Evolutionary conservation across 2,888 invertebrate species (phyloP), one percentile per base, ranked within the genome.

Genomic region (Ditylenchus weischeri): DNA sequence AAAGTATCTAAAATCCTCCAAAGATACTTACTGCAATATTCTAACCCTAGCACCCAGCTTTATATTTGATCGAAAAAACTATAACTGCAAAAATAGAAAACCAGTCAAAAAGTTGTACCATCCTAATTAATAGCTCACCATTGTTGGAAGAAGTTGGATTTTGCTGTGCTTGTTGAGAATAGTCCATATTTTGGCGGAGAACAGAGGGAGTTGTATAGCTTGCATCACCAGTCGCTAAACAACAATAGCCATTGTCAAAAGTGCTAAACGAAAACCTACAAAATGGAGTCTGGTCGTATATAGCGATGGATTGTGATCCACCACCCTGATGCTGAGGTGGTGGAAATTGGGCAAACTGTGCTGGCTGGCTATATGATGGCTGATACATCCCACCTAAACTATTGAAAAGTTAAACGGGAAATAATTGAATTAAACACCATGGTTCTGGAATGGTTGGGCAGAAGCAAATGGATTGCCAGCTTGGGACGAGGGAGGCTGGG

Each of bases 211-310:
- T 54, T 15, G 71, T 75, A 66, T 78, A 78, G 50, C 78, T 78
- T 13, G 72, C 72, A 47, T 78, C 78, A 35, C 57, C 62, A 13
- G 68, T 66, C 18, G 75, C 77, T 77, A 21, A 67, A 76, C 64
- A 13, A 21, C 8, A 54, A 29, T 57, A 29, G 57, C 18, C 19
- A 10, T 36, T 54, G 23, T 15, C 15, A 54, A 54, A 13, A n/a
- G 21, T 54, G 21, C 2, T 54, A n/a, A 18, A 11, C n/a, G 2
- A 13, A 54, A 29, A 63, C 76, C 68, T 58, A 77, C 77, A 72
- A 61, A 76, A 78, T 29, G 78, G 78, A 11, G 78, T 78, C 51
- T 78, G 73, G 11, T 77, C 71, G 65, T 78, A 78, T 18, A 78
- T 77, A 29, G 74, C 75, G 29, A 72, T 21, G 19, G 29, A 19